Percentiles rank a stretch among this genome's conserved stretches.
Evolutionary conservation across 2,113 vertebrate species (phyloP).

Genomic region (human (Homo sapiens)): GRCh38 chr20:59243001-59243500

Average conservation of each 20-base stretch:
- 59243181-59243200: not conserved
- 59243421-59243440: not conserved
- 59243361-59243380: not conserved
- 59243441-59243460: not conserved
- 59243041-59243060: not conserved
- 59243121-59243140: not conserved
- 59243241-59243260: constrained; percentile 3
- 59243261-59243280: not conserved
- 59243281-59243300: not conserved
- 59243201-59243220: not conserved
- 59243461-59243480: not conserved
- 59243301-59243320: not conserved
- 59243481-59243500: not conserved
- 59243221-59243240: not conserved
- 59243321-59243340: not conserved
- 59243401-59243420: not conserved
- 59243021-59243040: not conserved
- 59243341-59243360: not conserved
- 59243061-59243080: not conserved
- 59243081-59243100: not conserved
- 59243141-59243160: not conserved
- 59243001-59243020: not conserved
- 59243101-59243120: not conserved
- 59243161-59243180: not conserved
- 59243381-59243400: not conserved